These are phyloP conservation scores for Melinopterus prodromus DNA, from an alignment of 2,888 invertebrate genomes.

Conservation along the genomic window DNA sequence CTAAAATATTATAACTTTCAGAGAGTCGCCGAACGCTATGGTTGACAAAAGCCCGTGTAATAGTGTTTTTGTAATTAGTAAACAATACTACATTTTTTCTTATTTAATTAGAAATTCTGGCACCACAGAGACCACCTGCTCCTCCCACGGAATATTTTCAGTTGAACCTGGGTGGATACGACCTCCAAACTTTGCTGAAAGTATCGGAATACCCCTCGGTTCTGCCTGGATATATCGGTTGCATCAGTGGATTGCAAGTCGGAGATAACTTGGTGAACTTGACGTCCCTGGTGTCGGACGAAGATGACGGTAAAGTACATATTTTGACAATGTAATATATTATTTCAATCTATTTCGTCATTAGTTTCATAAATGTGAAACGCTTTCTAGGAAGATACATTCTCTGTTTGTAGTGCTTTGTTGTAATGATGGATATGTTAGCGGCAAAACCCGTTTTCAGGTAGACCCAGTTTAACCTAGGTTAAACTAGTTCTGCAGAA, in stretches of 20 bases:
- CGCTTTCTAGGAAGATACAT: too few relatives aligned
- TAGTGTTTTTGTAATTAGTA: neutral
- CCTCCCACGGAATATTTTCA: conserved; percentile 91
- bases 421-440: too few relatives aligned
- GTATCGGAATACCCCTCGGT: conserved; percentile 63
- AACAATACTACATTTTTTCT: neutral
- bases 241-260: conserved; percentile 86
- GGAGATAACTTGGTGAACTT: conserved; percentile 82
- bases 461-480: too few relatives aligned
- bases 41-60: too few relatives aligned
- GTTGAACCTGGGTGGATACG: conserved; percentile 86
- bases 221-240: conserved; percentile 83
- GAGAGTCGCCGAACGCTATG: too few relatives aligned
- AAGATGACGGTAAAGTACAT: conserved; percentile 66
- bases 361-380: neutral
- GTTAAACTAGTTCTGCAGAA: too few relatives aligned
- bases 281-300: conserved; percentile 71
- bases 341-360: neutral
- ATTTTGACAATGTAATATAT: neutral
- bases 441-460: too few relatives aligned
- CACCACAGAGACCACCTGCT: conserved; percentile 88
- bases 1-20: too few relatives aligned
- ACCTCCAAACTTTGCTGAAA: conserved; percentile 74
- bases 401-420: too few relatives aligned
- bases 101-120: conserved; percentile 74